Evolutionary conservation across 2,113 vertebrate genomes (phyloP).

Genomic region (Apodemus sylvaticus): DNA sequence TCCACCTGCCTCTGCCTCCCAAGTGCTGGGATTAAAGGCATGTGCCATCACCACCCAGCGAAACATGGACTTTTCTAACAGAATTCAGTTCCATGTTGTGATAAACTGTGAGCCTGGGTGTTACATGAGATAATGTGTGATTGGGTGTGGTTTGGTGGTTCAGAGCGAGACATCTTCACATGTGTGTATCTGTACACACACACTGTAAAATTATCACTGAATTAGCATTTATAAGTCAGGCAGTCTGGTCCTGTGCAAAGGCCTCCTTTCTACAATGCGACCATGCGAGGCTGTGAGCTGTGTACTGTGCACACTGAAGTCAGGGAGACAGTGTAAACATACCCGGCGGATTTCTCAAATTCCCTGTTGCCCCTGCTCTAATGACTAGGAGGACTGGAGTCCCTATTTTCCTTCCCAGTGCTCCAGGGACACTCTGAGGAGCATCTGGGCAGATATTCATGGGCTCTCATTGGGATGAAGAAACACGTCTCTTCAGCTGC

Average conservation of each 20-base stretch:
- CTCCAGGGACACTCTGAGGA: background rate
- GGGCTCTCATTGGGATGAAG: background rate
- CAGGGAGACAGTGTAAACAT: no score
- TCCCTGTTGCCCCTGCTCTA: background rate
- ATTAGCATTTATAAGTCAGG: background rate
- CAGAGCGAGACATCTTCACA: background rate
- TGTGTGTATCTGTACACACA: background rate
- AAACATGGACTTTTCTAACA: background rate
- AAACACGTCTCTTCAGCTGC: background rate
- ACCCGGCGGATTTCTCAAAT: no score
- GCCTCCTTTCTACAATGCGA: no score
- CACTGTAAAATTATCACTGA: background rate
- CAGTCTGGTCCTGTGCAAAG: background rate
- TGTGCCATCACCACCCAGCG: no score
- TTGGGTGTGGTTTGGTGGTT: background rate
- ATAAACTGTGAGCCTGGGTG: background rate
- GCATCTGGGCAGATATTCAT: background rate
- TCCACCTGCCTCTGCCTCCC: no score
- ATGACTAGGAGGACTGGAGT: background rate
- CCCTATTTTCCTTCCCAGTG: background rate
- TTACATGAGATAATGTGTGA: background rate
- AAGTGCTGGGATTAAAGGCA: no score
- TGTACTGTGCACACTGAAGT: background rate
- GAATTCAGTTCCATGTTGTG: background rate
- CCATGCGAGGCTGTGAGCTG: background rate